Evolutionary conservation across 2,797 vertebrate genomes (phyloP).

Genomic region (Neosilurus hyrtlii): DNA sequence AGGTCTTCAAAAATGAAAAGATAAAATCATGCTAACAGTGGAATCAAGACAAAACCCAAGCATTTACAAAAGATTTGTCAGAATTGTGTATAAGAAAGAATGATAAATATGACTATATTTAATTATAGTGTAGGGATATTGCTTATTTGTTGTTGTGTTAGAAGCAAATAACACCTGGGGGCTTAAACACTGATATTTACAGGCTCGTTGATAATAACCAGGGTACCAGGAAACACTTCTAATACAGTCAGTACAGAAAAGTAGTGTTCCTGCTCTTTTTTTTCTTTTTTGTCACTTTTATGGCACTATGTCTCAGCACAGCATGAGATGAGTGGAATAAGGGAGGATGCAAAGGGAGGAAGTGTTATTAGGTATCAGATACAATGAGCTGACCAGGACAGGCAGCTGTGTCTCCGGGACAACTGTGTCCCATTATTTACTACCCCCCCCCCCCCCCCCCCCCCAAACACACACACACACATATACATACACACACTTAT

Average conservation of each 20-base stretch:
- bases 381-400: slow-evolving; percentile 30
- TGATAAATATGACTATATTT: not conserved
- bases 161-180: not conserved
- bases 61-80: not conserved
- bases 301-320: slow-evolving; percentile 16
- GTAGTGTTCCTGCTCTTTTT: slow-evolving; percentile 6
- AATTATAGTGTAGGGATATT: not conserved
- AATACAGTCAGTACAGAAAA: not conserved
- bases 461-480: too few relatives aligned
- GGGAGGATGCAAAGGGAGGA: slow-evolving; percentile 21
- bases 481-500: slow-evolving; percentile 16
- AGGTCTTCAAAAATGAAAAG: not conserved
- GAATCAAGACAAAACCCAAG: not conserved
- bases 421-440: slow-evolving; percentile 33
- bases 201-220: slow-evolving; percentile 10
- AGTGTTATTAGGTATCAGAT: slow-evolving; percentile 32
- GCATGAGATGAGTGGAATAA: not conserved
- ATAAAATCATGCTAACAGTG: not conserved
- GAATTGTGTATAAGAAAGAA: not conserved
- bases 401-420: slow-evolving; percentile 34
- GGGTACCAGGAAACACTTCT: slow-evolving; percentile 23
- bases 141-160: not conserved
- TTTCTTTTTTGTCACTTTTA: not conserved
- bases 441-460: not conserved
- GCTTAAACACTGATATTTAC: slow-evolving; percentile 9